Percentiles rank a stretch among this genome's conserved stretches.
Conservation (phyloP, 2,797 vertebrate species). For the Eidolon dupreanum region DNA sequence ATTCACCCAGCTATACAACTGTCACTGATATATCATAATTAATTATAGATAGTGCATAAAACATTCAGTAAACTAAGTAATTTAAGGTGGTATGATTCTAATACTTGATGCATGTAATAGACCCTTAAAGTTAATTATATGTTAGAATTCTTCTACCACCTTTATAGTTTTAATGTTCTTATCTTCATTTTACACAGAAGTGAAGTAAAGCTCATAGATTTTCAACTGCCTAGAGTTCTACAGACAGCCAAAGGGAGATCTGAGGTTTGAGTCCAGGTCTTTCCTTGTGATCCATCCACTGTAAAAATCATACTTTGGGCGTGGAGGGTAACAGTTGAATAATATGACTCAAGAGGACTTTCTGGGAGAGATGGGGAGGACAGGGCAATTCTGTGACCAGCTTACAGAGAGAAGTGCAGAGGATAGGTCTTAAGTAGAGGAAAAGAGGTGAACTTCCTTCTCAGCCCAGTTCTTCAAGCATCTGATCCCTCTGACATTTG, state of each 20-base stretch:
- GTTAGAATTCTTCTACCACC: background rate
- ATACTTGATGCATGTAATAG: background rate
- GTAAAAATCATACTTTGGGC: rapidly evolving
- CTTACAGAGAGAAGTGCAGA: background rate
- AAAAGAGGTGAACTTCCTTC: no score
- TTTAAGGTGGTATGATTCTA: background rate
- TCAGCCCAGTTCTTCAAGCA: background rate
- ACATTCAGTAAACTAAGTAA: slow-evolving; percentile 12
- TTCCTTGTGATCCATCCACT: background rate
- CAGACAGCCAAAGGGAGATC: rapidly evolving
- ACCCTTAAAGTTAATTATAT: background rate
- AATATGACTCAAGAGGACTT: background rate
- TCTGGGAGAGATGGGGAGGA: background rate
- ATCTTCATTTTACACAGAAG: background rate
- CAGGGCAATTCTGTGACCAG: background rate
- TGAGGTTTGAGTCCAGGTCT: background rate
- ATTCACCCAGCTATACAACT: background rate
- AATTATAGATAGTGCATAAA: slow-evolving; percentile 41
- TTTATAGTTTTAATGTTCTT: background rate
- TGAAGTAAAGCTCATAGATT: background rate
- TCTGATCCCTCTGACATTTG: background rate
- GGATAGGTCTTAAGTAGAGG: rapidly evolving
- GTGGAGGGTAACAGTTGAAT: background rate
- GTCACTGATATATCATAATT: slow-evolving; percentile 26
- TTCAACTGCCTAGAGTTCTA: background rate